These are phyloP conservation scores for Apeira syringaria DNA, from an alignment of 2,888 invertebrate species.

Conservation along the genomic window DNA sequence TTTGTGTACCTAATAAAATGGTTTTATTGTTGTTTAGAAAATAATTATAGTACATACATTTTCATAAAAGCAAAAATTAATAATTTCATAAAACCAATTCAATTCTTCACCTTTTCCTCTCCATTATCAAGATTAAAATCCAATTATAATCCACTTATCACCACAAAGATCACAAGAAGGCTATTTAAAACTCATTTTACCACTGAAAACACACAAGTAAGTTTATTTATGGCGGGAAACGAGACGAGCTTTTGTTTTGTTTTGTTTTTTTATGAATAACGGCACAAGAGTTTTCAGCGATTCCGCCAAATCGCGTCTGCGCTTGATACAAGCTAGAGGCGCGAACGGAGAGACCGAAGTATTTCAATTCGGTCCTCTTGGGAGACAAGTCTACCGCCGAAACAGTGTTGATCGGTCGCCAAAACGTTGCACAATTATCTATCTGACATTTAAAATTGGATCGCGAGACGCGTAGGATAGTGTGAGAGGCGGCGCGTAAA, in stretches of 20 bases:
- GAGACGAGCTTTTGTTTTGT: constrained; percentile 28
- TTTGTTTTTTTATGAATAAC: constrained; percentile 29
- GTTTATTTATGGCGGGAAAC: constrained; percentile 37
- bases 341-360: constrained; percentile 50
- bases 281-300: constrained; percentile 30
- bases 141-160: constrained; percentile 27
- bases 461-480: constrained; percentile 60
- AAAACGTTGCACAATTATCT: constrained; percentile 79
- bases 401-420: constrained; percentile 68
- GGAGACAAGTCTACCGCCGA: constrained; percentile 55
- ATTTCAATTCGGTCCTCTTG: constrained; percentile 40
- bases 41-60: too few species aligned
- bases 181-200: constrained; percentile 41
- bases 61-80: too few species aligned
- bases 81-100: constrained; percentile 5
- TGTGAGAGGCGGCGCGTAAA: constrained; percentile 39
- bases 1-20: too few species aligned
- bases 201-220: constrained; percentile 36
- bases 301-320: constrained; percentile 32
- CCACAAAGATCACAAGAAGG: constrained; percentile 27
- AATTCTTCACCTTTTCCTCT: constrained; percentile 73
- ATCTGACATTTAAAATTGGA: constrained; percentile 83
- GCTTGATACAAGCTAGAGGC: constrained; percentile 35
- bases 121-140: constrained; percentile 48
- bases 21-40: too few species aligned